Conservation (phyloP, 2,797 vertebrate genomes). For the Parauchenoglanis punctatus region DNA sequence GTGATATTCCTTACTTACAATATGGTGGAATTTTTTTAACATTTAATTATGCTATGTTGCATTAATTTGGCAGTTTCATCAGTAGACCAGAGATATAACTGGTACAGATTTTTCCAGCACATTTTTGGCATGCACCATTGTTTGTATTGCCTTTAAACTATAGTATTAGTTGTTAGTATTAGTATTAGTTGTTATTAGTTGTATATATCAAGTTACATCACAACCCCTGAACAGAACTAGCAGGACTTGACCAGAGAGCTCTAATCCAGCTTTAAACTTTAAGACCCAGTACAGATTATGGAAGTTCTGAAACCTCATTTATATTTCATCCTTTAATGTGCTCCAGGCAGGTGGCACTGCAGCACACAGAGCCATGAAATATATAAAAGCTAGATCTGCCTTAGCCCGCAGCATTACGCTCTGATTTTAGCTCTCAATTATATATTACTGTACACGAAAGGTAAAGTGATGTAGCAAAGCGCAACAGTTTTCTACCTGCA, state of each 20-base stretch:
- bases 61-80: neutral
- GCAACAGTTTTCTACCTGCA: neutral
- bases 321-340: constrained; percentile 56
- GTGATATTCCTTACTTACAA: neutral
- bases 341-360: constrained; percentile 44
- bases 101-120: neutral
- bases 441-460: neutral
- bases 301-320: constrained; percentile 45
- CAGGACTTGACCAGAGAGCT: neutral
- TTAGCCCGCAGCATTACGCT: constrained; percentile 9
- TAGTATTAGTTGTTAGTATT: neutral
- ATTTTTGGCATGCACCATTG: neutral
- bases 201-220: neutral
- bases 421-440: neutral
- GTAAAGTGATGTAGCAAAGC: neutral
- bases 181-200: neutral
- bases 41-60: neutral
- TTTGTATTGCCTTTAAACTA: neutral
- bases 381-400: constrained; percentile 26
- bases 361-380: constrained; percentile 28
- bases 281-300: constrained; percentile 17
- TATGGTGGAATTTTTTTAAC: neutral
- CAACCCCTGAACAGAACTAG: no score
- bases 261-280: neutral
- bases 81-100: neutral